Conservation (phyloP, 2,797 vertebrate genomes). For the Martes flavigula region DNA sequence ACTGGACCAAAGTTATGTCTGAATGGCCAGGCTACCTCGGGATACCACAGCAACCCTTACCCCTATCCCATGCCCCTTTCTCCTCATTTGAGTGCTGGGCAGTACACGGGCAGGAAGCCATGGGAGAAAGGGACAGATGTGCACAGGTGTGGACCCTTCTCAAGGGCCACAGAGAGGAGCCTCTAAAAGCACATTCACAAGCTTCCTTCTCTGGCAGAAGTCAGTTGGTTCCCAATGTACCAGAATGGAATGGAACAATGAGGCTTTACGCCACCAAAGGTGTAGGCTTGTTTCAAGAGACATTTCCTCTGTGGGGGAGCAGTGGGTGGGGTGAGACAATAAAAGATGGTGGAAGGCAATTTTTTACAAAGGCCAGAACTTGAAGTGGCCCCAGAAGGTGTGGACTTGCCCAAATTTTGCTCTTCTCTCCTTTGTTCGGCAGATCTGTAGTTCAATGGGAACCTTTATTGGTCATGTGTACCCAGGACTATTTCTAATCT, state of each 20-base stretch:
- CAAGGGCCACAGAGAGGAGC: neutral
- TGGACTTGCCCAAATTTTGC: neutral
- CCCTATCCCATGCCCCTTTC: neutral
- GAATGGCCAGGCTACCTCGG: neutral
- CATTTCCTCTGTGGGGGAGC: slow-evolving; percentile 55
- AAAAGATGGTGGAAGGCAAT: slow-evolving; percentile 33
- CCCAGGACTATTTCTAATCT: slow-evolving; percentile 71
- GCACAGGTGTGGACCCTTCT: neutral
- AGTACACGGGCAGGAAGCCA: neutral
- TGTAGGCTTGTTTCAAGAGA: slow-evolving; percentile 43
- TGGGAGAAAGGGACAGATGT: neutral
- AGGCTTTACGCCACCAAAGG: neutral
- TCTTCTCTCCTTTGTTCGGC: neutral
- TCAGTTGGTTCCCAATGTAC: neutral
- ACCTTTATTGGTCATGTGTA: slow-evolving; percentile 75
- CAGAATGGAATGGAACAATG: neutral
- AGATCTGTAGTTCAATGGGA: slow-evolving; percentile 43
- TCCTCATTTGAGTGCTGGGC: neutral
- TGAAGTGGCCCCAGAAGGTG: neutral
- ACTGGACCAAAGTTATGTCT: neutral
- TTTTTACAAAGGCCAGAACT: neutral
- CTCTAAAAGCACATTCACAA: neutral
- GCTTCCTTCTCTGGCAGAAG: slow-evolving; percentile 4
- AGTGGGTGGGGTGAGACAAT: slow-evolving; percentile 8
- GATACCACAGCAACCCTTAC: neutral